phyloP scores from a whole-genome alignment of 2,113 vertebrate species.

The Cervus canadensis region DNA sequence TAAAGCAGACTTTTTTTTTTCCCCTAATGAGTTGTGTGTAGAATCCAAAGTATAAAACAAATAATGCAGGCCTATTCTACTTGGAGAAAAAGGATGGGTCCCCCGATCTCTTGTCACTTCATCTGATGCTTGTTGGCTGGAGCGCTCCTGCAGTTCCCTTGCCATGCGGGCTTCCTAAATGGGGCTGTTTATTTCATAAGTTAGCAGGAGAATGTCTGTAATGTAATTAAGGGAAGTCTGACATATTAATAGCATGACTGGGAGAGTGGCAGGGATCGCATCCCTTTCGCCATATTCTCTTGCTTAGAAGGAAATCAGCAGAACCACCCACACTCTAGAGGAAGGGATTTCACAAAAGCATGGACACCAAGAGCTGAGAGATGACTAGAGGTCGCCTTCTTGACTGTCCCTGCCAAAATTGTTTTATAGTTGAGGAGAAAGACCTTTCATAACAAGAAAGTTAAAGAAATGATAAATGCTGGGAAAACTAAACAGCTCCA shows the following conservation, averaged over 20 bases:
- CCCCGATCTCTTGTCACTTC: neutral
- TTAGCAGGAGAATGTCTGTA: neutral
- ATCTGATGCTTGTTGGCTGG: neutral
- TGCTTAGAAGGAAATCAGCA: neutral
- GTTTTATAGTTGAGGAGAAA: neutral
- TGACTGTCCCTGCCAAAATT: neutral
- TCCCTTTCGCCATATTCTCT: neutral
- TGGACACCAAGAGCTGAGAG: neutral
- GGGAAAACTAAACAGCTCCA: neutral
- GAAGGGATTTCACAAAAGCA: neutral
- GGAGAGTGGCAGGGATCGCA: neutral
- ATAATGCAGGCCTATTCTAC: neutral
- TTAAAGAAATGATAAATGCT: neutral
- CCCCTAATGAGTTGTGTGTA: neutral
- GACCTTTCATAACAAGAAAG: neutral
- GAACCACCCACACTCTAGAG: neutral
- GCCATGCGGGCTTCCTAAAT: neutral
- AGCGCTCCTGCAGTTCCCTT: neutral
- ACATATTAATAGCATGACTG: neutral
- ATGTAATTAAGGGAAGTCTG: neutral
- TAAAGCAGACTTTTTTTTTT: neutral
- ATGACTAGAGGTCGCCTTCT: too few species aligned
- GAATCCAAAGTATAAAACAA: neutral
- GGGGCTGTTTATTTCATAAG: neutral
- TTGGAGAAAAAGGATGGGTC: neutral